Conservation (phyloP, 2,797 vertebrate genomes). For the Saxicola maurus region DNA sequence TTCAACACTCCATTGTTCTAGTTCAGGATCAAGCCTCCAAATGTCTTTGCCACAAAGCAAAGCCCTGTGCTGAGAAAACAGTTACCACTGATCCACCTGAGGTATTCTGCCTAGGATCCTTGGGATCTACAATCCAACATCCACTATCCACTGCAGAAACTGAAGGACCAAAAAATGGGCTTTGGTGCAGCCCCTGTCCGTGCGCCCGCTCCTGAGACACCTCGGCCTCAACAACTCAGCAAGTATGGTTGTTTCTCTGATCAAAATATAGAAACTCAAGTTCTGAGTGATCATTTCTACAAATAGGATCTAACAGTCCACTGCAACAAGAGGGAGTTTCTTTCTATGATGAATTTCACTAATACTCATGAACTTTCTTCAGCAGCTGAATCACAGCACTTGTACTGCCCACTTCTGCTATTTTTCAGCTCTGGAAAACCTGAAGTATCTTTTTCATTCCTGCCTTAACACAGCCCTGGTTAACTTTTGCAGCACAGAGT, state of each 20-base stretch:
- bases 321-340: neutral
- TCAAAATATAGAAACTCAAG: neutral
- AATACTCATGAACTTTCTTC: neutral
- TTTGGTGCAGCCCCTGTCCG: rapidly evolving
- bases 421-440: neutral
- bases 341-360: neutral
- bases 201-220: rapidly evolving
- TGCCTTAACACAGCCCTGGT: neutral
- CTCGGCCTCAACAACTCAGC: neutral
- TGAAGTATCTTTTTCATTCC: neutral
- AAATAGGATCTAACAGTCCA: neutral
- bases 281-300: neutral
- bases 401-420: neutral
- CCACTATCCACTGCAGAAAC: neutral
- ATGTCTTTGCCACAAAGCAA: neutral
- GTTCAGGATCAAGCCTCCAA: neutral
- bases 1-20: neutral
- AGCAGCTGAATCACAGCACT: neutral
- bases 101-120: neutral
- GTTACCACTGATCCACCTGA: neutral
- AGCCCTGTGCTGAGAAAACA: neutral
- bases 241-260: neutral
- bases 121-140: neutral
- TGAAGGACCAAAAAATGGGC: neutral
- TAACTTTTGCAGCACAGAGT: neutral